A percentile compares a stretch with the other conserved stretches of the same genome.
phyloP scores from a whole-genome alignment of 2,797 vertebrate genomes.

The Sebastes steindachneri region DNA sequence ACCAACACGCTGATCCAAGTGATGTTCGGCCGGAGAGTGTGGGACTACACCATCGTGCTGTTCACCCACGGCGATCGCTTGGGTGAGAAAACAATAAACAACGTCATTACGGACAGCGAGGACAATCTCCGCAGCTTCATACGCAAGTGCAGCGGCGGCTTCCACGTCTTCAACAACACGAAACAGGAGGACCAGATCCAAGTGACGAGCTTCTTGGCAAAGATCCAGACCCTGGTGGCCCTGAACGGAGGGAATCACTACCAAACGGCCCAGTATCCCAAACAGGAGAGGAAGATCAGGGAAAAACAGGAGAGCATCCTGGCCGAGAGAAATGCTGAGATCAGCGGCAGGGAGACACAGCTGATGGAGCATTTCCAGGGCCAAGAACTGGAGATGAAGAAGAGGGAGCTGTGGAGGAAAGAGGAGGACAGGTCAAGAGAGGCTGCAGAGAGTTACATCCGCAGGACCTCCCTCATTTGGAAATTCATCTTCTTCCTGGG shows the following conservation, averaged over 20 bases:
- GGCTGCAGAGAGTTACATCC: constrained; percentile 29
- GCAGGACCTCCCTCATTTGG: rapidly evolving
- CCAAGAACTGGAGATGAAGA: constrained; percentile 39
- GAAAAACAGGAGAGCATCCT: constrained; percentile 56
- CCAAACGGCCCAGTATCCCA: constrained; percentile 35
- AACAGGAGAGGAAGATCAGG: constrained; percentile 50
- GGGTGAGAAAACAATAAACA: constrained; percentile 53
- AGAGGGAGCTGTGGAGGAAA: constrained; percentile 43
- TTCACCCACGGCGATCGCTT: constrained; percentile 73
- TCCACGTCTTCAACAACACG: constrained; percentile 75
- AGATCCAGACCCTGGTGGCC: constrained; percentile 68
- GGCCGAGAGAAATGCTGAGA: constrained; percentile 19
- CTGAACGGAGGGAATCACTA: constrained; percentile 65
- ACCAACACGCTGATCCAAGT: constrained; percentile 61
- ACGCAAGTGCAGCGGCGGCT: constrained; percentile 66
- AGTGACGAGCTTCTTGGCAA: constrained; percentile 56
- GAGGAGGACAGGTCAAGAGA: constrained; percentile 52
- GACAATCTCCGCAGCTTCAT: constrained; percentile 62
- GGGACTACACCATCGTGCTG: constrained; percentile 73
- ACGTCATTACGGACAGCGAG: constrained; percentile 55
- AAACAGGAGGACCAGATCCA: constrained; percentile 24
- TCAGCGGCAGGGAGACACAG: constrained; percentile 13
- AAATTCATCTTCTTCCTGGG: rapidly evolving
- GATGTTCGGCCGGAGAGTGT: constrained; percentile 66
- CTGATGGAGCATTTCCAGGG: constrained; percentile 1